Evolutionary conservation across 2,113 vertebrate species (phyloP).

Genomic region (Oryzias woworae): DNA sequence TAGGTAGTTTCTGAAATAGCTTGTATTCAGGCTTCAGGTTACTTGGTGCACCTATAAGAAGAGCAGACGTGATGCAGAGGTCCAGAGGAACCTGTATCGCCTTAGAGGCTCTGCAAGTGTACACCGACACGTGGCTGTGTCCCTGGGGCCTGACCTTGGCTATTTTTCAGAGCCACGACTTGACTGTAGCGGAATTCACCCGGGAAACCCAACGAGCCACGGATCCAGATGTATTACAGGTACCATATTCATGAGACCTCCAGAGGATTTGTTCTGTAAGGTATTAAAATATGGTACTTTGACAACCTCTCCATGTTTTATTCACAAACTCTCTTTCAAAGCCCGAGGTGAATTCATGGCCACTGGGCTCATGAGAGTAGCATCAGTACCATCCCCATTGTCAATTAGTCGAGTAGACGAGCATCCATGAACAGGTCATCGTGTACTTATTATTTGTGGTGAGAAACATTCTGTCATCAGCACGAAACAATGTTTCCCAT

Average conservation of each 20-base stretch:
- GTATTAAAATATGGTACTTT: conserved; percentile 68
- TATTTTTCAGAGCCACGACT: conserved; percentile 29
- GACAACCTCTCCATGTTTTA: conserved; percentile 70
- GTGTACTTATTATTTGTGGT: conserved; percentile 41
- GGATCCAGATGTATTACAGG: conserved; percentile 71
- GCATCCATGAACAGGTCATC: conserved; percentile 17
- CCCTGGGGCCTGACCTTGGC: conserved; percentile 64
- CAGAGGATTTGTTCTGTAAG: conserved; percentile 73
- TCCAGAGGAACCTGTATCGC: conserved; percentile 28
- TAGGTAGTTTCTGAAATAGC: too few species aligned
- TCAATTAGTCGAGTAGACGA: conserved; percentile 13
- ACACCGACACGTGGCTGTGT: conserved; percentile 14
- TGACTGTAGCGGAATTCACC: conserved; percentile 65
- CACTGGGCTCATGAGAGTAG: conserved; percentile 30
- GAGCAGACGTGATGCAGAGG: conserved; percentile 17
- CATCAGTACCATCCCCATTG: conserved; percentile 5
- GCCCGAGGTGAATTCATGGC: conserved; percentile 38
- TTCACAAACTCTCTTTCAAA: conserved; percentile 67
- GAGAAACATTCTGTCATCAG: conserved; percentile 42
- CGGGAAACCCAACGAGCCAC: conserved; percentile 60
- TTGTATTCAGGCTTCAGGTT: too few species aligned
- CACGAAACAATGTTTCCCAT: conserved; percentile 47
- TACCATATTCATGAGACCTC: conserved; percentile 70
- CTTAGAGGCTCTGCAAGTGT: conserved; percentile 21
- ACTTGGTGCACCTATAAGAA: conserved; percentile 40